A percentile compares a stretch with the other conserved stretches of the same genome.
phyloP scores from a whole-genome alignment of 1,140 invertebrate species.

The Pseudomyrmex gracilis region DNA sequence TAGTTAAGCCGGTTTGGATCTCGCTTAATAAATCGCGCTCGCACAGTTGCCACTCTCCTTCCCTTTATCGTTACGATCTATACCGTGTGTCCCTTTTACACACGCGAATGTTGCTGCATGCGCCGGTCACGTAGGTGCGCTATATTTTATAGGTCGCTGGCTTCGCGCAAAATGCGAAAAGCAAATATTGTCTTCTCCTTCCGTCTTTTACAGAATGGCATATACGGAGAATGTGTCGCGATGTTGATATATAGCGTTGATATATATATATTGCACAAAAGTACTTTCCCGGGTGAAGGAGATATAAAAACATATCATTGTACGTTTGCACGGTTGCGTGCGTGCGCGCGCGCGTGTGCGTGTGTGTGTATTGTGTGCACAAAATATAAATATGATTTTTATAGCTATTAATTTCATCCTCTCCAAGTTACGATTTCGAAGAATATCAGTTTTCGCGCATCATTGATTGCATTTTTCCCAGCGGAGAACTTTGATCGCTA shows the following conservation, averaged over 20 bases:
- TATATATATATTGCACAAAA: background rate
- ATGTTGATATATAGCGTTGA: background rate
- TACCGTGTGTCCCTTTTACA: background rate
- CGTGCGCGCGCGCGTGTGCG: too few relatives aligned
- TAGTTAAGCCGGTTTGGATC: constrained; percentile 68
- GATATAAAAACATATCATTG: too few relatives aligned
- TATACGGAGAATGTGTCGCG: background rate
- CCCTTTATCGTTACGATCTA: background rate
- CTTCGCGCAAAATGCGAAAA: constrained; percentile 17
- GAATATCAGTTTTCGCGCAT: background rate
- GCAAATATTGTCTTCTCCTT: constrained; percentile 19
- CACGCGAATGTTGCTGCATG: constrained; percentile 17
- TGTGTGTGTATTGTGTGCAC: too few relatives aligned
- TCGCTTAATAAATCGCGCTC: constrained; percentile 75
- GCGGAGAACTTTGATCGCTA: constrained; percentile 1
- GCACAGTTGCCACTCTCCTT: constrained; percentile 16
- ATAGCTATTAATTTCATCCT: background rate
- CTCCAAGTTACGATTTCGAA: background rate
- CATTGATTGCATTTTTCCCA: background rate
- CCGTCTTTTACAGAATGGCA: background rate
- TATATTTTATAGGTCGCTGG: constrained; percentile 26
- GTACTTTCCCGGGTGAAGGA: too few relatives aligned
- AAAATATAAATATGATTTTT: background rate
- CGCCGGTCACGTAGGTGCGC: background rate
- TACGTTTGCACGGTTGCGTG: too few relatives aligned